These are phyloP conservation scores for Timandra comae DNA, from an alignment of 2,888 invertebrate species.

Conservation along the genomic window DNA sequence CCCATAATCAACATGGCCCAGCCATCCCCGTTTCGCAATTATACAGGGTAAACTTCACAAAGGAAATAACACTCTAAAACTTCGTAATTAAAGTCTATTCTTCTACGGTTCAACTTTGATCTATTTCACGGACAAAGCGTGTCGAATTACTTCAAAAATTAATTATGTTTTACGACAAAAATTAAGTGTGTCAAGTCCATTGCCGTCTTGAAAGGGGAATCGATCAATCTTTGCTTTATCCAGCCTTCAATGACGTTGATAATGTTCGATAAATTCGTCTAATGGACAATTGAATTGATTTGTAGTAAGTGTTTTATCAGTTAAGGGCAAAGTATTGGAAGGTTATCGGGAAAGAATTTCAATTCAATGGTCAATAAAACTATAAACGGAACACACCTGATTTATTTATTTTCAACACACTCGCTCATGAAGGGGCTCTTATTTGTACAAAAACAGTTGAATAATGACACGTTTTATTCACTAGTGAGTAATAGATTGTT, in stretches of 20 bases:
- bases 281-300: no score
- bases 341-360: no score
- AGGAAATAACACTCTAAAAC: slow-evolving; percentile 10
- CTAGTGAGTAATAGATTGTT: no score
- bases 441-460: no score
- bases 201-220: slow-evolving; percentile 13
- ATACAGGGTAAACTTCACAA: slow-evolving; percentile 3
- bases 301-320: no score
- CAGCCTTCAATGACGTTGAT: slow-evolving; percentile 11
- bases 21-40: slow-evolving; percentile 28
- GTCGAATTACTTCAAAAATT: slow-evolving; percentile 28
- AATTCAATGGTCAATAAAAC: no score
- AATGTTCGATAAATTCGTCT: no score
- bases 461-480: no score
- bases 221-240: slow-evolving; percentile 12
- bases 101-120: slow-evolving; percentile 4
- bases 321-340: no score
- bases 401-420: no score
- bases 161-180: slow-evolving; percentile 15
- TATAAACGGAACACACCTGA: no score
- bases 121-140: slow-evolving; percentile 26
- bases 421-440: no score
- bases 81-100: slow-evolving; percentile 9
- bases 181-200: slow-evolving; percentile 23
- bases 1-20: slow-evolving; percentile 25